Conservation (phyloP, 2,888 invertebrate species). For the Homarus gammarus region DNA sequence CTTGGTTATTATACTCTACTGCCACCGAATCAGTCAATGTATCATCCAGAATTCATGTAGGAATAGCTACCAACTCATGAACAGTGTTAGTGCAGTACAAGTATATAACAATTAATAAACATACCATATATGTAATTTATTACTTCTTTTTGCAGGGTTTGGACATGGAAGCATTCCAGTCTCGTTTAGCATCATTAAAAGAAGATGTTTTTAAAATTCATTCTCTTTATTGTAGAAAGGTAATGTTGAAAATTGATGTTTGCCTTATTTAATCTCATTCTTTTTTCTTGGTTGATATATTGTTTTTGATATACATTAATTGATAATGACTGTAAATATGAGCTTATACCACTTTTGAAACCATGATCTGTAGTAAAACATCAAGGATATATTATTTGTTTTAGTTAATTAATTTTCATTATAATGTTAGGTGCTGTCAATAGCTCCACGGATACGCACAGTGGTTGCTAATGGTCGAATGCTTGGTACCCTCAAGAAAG, state of each 20-base stretch:
- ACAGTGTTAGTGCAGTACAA: too few species aligned
- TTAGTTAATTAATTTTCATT: slow-evolving; percentile 80
- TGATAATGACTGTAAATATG: neutral
- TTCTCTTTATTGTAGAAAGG: slow-evolving; percentile 77
- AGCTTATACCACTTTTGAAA: neutral
- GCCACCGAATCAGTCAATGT: too few species aligned
- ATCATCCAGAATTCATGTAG: too few species aligned
- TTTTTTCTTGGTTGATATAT: neutral
- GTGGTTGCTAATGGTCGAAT: slow-evolving; percentile 93
- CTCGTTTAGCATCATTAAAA: slow-evolving; percentile 71
- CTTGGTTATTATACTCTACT: too few species aligned
- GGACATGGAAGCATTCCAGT: slow-evolving; percentile 79
- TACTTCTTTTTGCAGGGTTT: slow-evolving; percentile 79
- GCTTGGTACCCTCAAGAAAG: slow-evolving; percentile 88
- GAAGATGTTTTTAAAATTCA: slow-evolving; percentile 80
- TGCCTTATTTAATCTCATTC: neutral
- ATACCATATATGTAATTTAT: too few species aligned
- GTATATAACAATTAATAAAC: too few species aligned
- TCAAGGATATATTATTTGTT: neutral
- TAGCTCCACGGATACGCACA: slow-evolving; percentile 85
- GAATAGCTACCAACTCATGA: too few species aligned
- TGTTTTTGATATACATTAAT: neutral
- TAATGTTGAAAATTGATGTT: neutral
- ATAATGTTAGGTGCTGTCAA: slow-evolving; percentile 82
- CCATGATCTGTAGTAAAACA: neutral